A percentile compares a stretch with the other conserved stretches of the same genome.
These are phyloP conservation scores for Acanthiza pusilla DNA, from an alignment of 2,797 vertebrate species.

Conservation along the genomic window DNA sequence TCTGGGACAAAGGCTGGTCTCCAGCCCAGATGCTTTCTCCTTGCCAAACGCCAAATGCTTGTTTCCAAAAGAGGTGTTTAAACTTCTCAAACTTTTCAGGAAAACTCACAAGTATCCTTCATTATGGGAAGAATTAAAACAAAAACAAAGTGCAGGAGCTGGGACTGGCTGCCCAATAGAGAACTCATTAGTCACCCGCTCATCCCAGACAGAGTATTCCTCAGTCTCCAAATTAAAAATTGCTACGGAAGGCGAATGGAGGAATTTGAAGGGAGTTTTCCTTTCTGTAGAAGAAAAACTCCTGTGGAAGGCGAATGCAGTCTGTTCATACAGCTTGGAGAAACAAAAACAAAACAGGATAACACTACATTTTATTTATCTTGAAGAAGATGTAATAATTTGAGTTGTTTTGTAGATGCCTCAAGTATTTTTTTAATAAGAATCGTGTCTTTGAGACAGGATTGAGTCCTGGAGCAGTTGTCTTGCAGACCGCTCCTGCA, in stretches of 20 bases:
- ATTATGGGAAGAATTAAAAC: not conserved
- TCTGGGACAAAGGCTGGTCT: constrained; percentile 26
- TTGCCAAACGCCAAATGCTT: not conserved
- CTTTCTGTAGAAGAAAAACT: not conserved
- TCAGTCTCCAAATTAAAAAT: not conserved
- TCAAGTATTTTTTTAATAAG: not conserved
- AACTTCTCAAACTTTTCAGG: not conserved
- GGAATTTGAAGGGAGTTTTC: no score
- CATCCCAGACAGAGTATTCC: not conserved
- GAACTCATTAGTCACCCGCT: not conserved
- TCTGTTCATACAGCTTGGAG: not conserved
- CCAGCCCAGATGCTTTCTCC: not conserved
- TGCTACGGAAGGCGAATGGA: not conserved
- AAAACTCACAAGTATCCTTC: not conserved
- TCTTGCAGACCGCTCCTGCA: not conserved
- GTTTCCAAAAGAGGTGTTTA: constrained; percentile 18
- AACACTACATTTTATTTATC: not conserved
- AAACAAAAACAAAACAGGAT: not conserved
- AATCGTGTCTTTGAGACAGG: not conserved
- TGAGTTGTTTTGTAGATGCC: not conserved
- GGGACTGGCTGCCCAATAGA: not conserved
- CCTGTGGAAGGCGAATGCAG: not conserved
- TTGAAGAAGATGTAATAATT: not conserved
- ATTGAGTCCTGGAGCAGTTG: not conserved
- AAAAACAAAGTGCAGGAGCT: not conserved